Conservation (phyloP, 1,140 invertebrate genomes). For the Pseudobourletiella spinata region DNA sequence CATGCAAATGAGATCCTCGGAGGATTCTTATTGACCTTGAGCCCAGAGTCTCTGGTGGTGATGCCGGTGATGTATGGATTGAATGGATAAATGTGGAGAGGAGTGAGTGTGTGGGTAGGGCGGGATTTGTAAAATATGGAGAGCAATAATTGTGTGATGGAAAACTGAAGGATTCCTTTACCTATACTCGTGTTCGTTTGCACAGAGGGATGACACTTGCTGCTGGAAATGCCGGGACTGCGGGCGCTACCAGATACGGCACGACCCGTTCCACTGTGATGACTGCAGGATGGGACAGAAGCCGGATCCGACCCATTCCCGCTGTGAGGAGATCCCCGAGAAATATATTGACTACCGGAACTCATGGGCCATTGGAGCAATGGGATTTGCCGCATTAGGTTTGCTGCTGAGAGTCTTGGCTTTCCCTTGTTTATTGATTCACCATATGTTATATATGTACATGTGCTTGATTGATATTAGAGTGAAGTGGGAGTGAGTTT, state of each 20-base stretch:
- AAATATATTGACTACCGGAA: slow-evolving; percentile 49
- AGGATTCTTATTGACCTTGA: too few relatives aligned
- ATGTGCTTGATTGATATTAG: too few relatives aligned
- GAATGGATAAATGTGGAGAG: too few relatives aligned
- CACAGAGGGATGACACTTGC: slow-evolving; percentile 47
- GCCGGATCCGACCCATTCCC: slow-evolving; percentile 39
- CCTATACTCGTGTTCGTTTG: too few relatives aligned
- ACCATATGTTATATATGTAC: not conserved
- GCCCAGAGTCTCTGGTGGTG: too few relatives aligned
- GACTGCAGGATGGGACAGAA: slow-evolving; percentile 49
- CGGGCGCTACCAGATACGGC: slow-evolving; percentile 50
- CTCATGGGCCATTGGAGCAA: slow-evolving; percentile 50
- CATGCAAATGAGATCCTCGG: too few relatives aligned
- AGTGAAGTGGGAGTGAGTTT: too few relatives aligned
- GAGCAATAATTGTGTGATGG: too few relatives aligned
- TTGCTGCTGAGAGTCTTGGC: slow-evolving; percentile 14
- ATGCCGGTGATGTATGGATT: too few relatives aligned
- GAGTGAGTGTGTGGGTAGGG: too few relatives aligned
- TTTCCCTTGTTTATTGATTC: not conserved
- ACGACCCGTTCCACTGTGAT: slow-evolving; percentile 52
- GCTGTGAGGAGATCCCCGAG: slow-evolving; percentile 47
- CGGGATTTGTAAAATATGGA: too few relatives aligned
- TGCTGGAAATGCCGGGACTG: slow-evolving; percentile 56
- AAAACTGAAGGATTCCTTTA: too few relatives aligned
- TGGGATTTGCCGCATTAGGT: slow-evolving; percentile 47